Conservation (phyloP, 1,140 invertebrate species). For the Ridgeia piscesae region DNA sequence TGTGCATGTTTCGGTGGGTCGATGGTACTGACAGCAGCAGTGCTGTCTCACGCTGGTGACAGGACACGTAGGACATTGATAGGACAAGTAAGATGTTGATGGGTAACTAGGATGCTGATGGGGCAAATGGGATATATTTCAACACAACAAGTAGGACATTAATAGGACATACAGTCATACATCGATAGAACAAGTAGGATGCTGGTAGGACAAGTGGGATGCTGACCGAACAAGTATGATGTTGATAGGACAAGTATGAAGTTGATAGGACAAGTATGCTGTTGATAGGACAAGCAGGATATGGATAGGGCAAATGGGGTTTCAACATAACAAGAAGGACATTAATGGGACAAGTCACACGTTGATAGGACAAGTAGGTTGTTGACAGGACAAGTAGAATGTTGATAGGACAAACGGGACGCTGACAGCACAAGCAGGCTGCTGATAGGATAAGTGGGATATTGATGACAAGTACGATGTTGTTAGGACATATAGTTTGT, state of each 20-base stretch:
- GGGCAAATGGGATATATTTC: constrained; percentile 7
- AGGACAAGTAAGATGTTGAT: constrained; percentile 14
- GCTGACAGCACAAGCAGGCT: no score
- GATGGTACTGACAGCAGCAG: constrained; percentile 50
- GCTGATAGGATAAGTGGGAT: no score
- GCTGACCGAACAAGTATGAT: no score
- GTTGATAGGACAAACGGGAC: no score
- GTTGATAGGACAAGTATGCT: no score
- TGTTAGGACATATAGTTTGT: no score
- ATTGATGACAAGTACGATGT: no score
- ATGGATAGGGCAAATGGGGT: no score
- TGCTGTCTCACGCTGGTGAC: neutral
- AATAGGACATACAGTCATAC: neutral
- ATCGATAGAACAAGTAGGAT: neutral
- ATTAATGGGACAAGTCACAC: neutral
- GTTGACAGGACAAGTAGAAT: neutral
- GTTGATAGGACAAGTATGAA: no score
- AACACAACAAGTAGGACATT: neutral
- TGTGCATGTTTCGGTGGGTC: constrained; percentile 43
- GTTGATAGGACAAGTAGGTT: neutral
- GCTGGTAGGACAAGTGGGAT: neutral
- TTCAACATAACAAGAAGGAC: no score
- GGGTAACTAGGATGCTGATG: neutral
- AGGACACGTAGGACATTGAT: constrained; percentile 5
- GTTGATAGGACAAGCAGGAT: no score